These are phyloP conservation scores for Prionace glauca DNA, from an alignment of 2,797 vertebrate species.

Conservation along the genomic window DNA sequence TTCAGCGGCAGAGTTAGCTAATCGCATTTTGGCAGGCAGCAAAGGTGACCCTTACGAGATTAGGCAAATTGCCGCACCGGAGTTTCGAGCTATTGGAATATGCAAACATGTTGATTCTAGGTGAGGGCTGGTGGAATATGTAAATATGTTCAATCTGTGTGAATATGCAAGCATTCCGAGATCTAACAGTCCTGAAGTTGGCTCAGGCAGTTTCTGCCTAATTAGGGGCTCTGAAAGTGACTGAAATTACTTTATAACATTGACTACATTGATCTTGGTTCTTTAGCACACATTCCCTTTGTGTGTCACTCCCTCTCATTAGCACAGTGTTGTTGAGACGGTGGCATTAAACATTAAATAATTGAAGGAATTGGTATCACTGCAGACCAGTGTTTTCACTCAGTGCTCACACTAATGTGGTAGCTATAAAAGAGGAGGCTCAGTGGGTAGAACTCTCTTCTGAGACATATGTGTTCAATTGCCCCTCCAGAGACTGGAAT, in stretches of 20 bases:
- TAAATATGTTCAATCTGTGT: background rate
- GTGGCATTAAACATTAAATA: background rate
- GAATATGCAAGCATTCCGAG: background rate
- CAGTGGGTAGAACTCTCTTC: background rate
- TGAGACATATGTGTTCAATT: background rate
- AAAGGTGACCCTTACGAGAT: background rate
- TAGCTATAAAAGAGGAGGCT: background rate
- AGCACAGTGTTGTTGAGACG: background rate
- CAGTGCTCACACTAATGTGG: background rate
- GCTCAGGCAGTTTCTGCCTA: background rate
- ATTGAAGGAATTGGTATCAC: background rate
- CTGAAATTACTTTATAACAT: background rate
- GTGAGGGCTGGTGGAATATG: background rate
- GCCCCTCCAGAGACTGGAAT: background rate
- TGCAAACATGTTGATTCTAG: background rate
- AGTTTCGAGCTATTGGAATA: background rate
- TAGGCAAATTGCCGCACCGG: background rate
- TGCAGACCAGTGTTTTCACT: background rate
- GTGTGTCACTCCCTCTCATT: background rate
- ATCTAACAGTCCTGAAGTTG: background rate
- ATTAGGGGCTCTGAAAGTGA: background rate
- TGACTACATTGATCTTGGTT: background rate
- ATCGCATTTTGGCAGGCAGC: background rate
- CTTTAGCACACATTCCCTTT: background rate
- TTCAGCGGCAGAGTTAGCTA: background rate